These are phyloP conservation scores for Coelinius sp. DNA, from an alignment of 2,888 invertebrate species.

Conservation along the genomic window DNA sequence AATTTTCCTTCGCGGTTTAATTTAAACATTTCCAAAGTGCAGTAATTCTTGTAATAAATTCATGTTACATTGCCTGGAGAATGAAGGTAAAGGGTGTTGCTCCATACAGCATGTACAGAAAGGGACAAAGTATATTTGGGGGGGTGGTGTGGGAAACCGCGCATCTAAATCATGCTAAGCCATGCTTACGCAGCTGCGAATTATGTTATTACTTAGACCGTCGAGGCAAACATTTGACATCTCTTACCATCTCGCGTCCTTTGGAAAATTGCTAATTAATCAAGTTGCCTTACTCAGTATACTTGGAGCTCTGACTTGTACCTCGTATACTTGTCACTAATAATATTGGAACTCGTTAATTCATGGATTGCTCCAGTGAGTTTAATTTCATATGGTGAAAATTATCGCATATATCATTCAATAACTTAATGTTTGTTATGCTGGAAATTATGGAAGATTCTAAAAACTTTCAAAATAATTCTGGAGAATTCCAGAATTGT, in stretches of 20 bases:
- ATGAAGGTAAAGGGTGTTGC: constrained; percentile 39
- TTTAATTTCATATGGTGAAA: neutral
- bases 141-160: constrained; percentile 49
- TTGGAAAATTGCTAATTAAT: constrained; percentile 30
- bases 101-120: neutral
- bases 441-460: neutral
- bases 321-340: constrained; percentile 6
- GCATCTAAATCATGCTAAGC: constrained; percentile 62
- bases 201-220: constrained; percentile 61
- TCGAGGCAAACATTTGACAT: constrained; percentile 26
- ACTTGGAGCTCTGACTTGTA: neutral
- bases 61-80: constrained; percentile 40
- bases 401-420: neutral
- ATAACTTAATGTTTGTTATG: too few relatives aligned
- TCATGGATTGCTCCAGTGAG: neutral
- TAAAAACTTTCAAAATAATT: too few relatives aligned
- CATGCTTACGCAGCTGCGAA: constrained; percentile 65
- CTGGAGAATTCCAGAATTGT: too few relatives aligned
- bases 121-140: constrained; percentile 12
- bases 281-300: neutral
- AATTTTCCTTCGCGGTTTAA: too few relatives aligned
- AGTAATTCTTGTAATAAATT: constrained; percentile 51
- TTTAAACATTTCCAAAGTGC: neutral
- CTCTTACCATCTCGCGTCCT: neutral
- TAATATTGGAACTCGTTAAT: neutral